Percentiles rank a stretch among this genome's conserved stretches.
These are phyloP conservation scores for Neelides sp. DNA, from an alignment of 1,140 invertebrate species.

Conservation along the genomic window DNA sequence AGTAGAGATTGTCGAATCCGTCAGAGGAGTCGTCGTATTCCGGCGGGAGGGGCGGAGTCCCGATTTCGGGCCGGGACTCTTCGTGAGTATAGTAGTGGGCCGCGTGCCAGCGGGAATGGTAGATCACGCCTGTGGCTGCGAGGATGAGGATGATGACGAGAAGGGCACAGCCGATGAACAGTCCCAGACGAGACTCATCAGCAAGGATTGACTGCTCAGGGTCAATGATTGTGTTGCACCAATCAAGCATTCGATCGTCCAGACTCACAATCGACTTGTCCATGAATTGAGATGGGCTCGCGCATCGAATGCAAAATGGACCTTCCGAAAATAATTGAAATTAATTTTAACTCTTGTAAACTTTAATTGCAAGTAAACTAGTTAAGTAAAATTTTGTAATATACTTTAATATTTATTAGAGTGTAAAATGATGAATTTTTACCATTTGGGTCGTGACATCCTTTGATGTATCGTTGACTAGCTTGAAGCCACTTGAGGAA, in stretches of 20 bases:
- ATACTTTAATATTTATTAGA: too few relatives aligned
- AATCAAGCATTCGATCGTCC: constrained; percentile 21
- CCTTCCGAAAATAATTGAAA: constrained; percentile 12
- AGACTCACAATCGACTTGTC: constrained; percentile 20
- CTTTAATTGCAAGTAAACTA: neutral
- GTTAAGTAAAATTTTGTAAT: neutral
- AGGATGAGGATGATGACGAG: constrained; percentile 33
- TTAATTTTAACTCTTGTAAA: neutral
- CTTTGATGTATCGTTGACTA: constrained; percentile 14
- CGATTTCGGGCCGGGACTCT: constrained; percentile 35
- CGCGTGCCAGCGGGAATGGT: constrained; percentile 45
- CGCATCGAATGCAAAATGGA: constrained; percentile 24
- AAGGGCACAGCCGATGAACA: constrained; percentile 35
- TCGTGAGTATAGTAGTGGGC: constrained; percentile 61
- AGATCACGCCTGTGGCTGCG: constrained; percentile 33
- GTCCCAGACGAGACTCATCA: constrained; percentile 32
- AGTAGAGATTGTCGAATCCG: constrained; percentile 23
- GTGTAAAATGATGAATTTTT: constrained; percentile 4
- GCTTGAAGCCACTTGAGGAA: constrained; percentile 23
- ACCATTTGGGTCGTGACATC: constrained; percentile 19
- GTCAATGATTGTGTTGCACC: neutral
- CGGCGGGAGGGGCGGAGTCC: constrained; percentile 16
- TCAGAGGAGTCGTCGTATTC: constrained; percentile 18
- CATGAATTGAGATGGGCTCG: constrained; percentile 13
- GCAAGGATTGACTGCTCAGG: constrained; percentile 20